Evolutionary conservation across 2,888 invertebrate species (phyloP), one percentile per base, ranked within the genome.

Genomic region (Cryptocephalus moraei): DNA sequence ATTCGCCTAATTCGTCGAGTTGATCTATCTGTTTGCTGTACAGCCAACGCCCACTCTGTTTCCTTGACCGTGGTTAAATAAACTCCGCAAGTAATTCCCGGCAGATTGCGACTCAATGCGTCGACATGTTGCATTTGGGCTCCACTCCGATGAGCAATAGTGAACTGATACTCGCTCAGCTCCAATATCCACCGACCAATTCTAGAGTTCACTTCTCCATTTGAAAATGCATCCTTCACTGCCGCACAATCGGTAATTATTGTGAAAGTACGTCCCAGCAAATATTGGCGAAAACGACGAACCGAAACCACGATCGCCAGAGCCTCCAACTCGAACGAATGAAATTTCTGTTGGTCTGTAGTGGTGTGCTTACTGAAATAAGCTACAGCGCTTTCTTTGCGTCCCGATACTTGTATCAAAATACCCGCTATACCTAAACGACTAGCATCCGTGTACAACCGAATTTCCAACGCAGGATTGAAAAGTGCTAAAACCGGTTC

Each of bases 301-400:
- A 68, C 41, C 6, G 58, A 50, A 41, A 53, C 57, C 0, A 68
- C 61, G 0, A 68, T 58, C 1, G 66, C 67, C 8, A 69, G 49
- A 1, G 56, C 59, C 46, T 69, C 64, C n/a, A 63, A 47, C 39
- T 71, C 69, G 14, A 62, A 63, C 1, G 61, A 61, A 33, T 62
- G 62, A 33, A 63, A 67, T 14, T 56, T 59, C 11, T 44, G 39
- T 51, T 71, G 68, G 2, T 57, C 52, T 3, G 47, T 50, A 0
- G 58, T 59, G 0, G 66, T 60, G 40, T 60, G 62, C 4, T 61
- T 54, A 40, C 63, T 65, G 32, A 54, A 62, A 47, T 64, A 69
- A 1, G 59, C 57, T 8, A 63, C 56, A 2, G 58, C 58, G 22
- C 57, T 50, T 33, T 58, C 41, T 6, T 50, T 45, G 8, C 53